A percentile compares a stretch with the other conserved stretches of the same genome.
These are phyloP conservation scores for Diprion similis DNA, from an alignment of 1,140 invertebrate species.

Conservation along the genomic window DNA sequence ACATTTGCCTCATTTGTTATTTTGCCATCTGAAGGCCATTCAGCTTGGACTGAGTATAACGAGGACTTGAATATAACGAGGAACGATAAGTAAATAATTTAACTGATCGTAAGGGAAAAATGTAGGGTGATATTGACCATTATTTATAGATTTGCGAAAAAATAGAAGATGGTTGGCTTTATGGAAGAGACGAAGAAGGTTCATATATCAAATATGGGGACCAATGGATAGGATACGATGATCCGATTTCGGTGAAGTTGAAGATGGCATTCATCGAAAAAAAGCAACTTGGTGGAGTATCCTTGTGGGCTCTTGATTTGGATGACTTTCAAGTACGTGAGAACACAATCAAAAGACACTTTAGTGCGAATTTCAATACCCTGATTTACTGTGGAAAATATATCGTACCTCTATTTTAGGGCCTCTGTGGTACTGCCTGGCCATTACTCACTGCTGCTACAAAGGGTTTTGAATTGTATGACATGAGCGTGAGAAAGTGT, in stretches of 20 bases:
- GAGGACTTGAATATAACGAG: neutral
- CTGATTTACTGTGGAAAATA: no score
- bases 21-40: no score
- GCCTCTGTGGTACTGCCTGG: constrained; percentile 71
- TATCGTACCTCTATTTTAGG: constrained; percentile 43
- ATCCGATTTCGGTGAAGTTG: constrained; percentile 68
- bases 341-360: neutral
- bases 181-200: constrained; percentile 70
- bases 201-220: constrained; percentile 77
- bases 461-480: constrained; percentile 60
- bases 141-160: constrained; percentile 72
- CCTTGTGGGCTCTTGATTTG: constrained; percentile 72
- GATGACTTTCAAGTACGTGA: constrained; percentile 67
- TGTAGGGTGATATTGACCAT: neutral
- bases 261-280: constrained; percentile 75
- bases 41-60: neutral
- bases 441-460: constrained; percentile 68
- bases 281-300: constrained; percentile 70
- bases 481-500: constrained; percentile 50
- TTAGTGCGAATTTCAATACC: neutral
- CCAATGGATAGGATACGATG: constrained; percentile 88
- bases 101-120: no score
- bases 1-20: no score
- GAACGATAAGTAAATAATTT: neutral
- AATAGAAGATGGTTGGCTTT: constrained; percentile 68